Evolutionary conservation across 2,113 vertebrate genomes (phyloP), one percentile per base, ranked within the genome.

Genomic region (Corythornis madagascariensis): DNA sequence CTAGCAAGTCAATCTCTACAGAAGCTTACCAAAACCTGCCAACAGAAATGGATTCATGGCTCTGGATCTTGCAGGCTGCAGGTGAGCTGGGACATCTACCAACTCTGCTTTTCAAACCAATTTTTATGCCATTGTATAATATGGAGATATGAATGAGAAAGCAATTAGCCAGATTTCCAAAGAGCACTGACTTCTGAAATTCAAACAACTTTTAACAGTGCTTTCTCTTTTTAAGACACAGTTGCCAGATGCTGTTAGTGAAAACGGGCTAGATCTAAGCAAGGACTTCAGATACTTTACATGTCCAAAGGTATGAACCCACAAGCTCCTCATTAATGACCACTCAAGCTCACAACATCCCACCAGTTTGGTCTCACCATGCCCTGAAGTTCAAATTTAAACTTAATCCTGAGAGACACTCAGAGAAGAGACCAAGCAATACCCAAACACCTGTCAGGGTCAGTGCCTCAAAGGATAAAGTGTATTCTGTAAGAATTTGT

Each of bases 11-110:
- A 45, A 18, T 67, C 52, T 33, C 64, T 42, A 87, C 15, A 80
- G 35, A 42, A 75, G 52, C 53, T 86, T 59, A 70, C 16, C 43
- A 91, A 74, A 91, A 33, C 56, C 52, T 60, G 29, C 59, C 4
- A 3, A 43, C 6, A 70, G 50, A 81, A 22, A 64, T 38, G 5
- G 22, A 73, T 80, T 91, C 31, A 48, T 1, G 12, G 71, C 60
- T 67, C 60, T 74, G 38, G 47, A 93, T 93, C 86, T 94, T 93
- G 85, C 92, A 96, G 90, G 92, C 93, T 94, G 93, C 90, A 89
- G 85, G 52, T 60, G 11, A 73, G 60, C 63, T 88, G 78, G 64
- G 29, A 60, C 8, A 80, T 56, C 56, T 83, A 89, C 26, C 38
- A 91, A 47, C 40, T 56, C 17, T 15, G 7, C 38, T 88, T 80